Evolutionary conservation across 1,140 invertebrate species (phyloP).

Genomic region (Ceratitis capitata): DNA sequence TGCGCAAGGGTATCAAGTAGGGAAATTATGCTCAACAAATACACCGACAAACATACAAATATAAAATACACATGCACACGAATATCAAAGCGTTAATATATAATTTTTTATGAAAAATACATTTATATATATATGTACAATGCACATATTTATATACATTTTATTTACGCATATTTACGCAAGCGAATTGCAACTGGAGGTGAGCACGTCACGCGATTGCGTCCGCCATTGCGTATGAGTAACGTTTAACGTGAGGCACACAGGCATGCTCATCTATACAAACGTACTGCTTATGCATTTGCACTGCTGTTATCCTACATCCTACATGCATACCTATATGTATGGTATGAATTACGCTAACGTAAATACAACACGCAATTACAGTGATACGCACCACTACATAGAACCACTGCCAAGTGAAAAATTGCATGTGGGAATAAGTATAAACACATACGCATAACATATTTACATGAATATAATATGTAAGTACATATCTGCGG

Average conservation of each 20-base stretch:
- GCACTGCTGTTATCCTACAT: no score
- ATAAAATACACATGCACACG: not conserved
- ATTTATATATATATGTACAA: not conserved
- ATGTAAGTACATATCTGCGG: not conserved
- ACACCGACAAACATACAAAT: not conserved
- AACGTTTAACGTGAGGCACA: not conserved
- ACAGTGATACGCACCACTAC: not conserved
- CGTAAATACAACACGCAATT: not conserved
- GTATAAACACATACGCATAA: no score
- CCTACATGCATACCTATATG: not conserved
- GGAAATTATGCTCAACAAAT: not conserved
- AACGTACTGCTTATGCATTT: not conserved
- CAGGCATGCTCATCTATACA: not conserved
- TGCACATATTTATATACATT: not conserved
- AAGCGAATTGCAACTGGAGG: not conserved
- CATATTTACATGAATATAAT: not conserved
- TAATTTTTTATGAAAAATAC: no score
- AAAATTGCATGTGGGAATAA: no score
- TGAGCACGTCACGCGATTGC: not conserved
- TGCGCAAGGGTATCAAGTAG: not conserved
- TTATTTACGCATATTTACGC: slow-evolving; percentile 26
- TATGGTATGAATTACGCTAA: not conserved
- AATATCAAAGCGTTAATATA: no score
- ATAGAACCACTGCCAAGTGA: no score
- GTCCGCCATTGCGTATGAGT: not conserved